A percentile compares a stretch with the other conserved stretches of the same genome.
Evolutionary conservation across 2,888 invertebrate species (phyloP).

Genomic region (Dermolepida albohirtum): DNA sequence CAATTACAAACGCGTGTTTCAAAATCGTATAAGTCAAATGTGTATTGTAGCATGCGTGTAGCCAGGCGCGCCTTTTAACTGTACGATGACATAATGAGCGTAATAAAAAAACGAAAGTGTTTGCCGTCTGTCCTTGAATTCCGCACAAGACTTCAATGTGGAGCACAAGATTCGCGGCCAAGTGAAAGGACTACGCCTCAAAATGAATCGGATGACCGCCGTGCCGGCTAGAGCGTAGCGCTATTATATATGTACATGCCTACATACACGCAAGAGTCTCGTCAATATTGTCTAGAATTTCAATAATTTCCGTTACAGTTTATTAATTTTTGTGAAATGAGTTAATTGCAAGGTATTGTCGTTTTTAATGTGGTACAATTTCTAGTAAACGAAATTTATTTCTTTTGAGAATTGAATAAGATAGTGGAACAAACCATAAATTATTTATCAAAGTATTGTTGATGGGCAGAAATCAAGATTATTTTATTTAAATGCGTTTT

Average conservation of each 20-base stretch:
- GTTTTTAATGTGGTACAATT: not conserved
- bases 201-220: constrained; percentile 28
- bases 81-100: constrained; percentile 27
- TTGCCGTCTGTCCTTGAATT: constrained; percentile 29
- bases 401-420: too few relatives aligned
- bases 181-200: constrained; percentile 51
- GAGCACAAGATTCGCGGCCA: constrained; percentile 49
- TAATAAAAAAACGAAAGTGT: constrained; percentile 30
- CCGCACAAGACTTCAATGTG: constrained; percentile 41
- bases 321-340: constrained; percentile 3
- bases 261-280: not conserved
- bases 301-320: constrained; percentile 31
- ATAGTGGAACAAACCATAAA: too few relatives aligned
- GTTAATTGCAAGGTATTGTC: not conserved
- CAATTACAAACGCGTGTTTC: not conserved
- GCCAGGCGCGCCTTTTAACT: constrained; percentile 18
- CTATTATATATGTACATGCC: not conserved
- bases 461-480: too few relatives aligned
- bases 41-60: not conserved
- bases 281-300: constrained; percentile 16
- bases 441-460: too few relatives aligned
- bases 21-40: constrained; percentile 11
- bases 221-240: constrained; percentile 18
- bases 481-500: too few relatives aligned
- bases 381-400: too few relatives aligned